Percentiles rank a stretch among this genome's conserved stretches.
These are phyloP conservation scores for Chymomyza fuscimana DNA, from an alignment of 2,888 invertebrate species.

Conservation along the genomic window DNA sequence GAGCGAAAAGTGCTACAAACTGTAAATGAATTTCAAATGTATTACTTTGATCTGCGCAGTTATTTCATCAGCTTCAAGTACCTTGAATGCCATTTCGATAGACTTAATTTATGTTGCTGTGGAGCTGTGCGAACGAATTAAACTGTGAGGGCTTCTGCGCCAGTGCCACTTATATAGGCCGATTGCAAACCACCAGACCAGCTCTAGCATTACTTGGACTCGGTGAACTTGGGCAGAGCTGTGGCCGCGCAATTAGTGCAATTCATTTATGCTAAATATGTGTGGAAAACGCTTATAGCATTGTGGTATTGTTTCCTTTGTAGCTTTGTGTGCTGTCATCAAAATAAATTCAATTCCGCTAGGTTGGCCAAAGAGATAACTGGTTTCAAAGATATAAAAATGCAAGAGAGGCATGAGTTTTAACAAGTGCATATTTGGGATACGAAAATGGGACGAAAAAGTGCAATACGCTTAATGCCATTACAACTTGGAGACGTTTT, in stretches of 20 bases:
- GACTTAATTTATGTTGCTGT: conserved; percentile 13
- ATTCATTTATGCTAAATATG: conserved; percentile 66
- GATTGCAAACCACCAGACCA: neutral
- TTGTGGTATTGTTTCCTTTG: conserved; percentile 31
- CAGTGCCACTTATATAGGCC: conserved; percentile 57
- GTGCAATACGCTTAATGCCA: too few relatives aligned
- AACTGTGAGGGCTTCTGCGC: conserved; percentile 58
- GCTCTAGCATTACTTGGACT: conserved; percentile 19
- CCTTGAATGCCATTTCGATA: conserved; percentile 69
- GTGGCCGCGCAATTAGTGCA: conserved; percentile 64
- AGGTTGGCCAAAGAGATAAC: conserved; percentile 31
- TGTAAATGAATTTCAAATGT: conserved; percentile 27
- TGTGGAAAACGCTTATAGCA: conserved; percentile 53
- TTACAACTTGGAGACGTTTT: too few relatives aligned
- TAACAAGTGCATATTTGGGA: conserved; percentile 6
- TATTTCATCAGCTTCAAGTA: conserved; percentile 34
- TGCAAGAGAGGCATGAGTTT: neutral
- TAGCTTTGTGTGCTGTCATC: conserved; percentile 57
- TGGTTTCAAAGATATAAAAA: conserved; percentile 28
- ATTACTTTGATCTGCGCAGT: neutral
- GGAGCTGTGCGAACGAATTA: conserved; percentile 42
- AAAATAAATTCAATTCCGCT: conserved; percentile 48
- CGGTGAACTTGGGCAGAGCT: conserved; percentile 16
- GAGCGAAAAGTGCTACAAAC: conserved; percentile 61
- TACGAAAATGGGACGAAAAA: too few relatives aligned